A percentile compares a stretch with the other conserved stretches of the same genome.
Evolutionary conservation across 2,888 invertebrate species (phyloP).

Genomic region (Carabus problematicus): DNA sequence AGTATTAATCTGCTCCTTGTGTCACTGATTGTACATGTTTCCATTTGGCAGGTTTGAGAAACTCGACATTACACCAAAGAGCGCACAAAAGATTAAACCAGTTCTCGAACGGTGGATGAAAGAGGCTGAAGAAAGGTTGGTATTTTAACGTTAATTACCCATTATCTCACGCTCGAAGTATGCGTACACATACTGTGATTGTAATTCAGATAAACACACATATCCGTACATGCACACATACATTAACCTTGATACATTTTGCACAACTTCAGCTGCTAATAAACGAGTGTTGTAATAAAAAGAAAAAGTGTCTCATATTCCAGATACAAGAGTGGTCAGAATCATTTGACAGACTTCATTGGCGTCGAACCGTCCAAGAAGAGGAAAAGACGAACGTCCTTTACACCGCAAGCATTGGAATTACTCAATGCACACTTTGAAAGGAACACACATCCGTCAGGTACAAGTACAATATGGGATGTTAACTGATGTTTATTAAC

Average conservation of each 20-base stretch:
- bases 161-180: conserved; percentile 26
- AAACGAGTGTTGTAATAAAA: conserved; percentile 46
- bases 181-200: conserved; percentile 20
- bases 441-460: conserved; percentile 97
- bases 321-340: conserved; percentile 91
- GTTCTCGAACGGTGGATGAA: conserved; percentile 99
- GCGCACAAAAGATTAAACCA: conserved; percentile 99
- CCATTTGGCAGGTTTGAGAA: conserved; percentile 86
- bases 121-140: conserved; percentile 96
- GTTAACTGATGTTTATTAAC: conserved; percentile 27
- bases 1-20: conserved; percentile 23
- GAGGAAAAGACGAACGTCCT: conserved; percentile 93
- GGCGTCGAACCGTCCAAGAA: conserved; percentile 97
- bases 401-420: conserved; percentile 95
- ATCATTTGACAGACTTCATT: conserved; percentile 93
- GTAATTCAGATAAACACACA: conserved; percentile 14
- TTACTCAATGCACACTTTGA: conserved; percentile 95
- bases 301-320: conserved; percentile 58
- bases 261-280: background rate
- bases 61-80: conserved; percentile 98
- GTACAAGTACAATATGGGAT: conserved; percentile 61
- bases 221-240: no score
- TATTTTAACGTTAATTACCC: conserved; percentile 45
- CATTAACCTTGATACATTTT: conserved; percentile 26
- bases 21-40: conserved; percentile 31